Base-by-base conservation (phyloP, 2,888 invertebrate species). In the Eupithecia dodoneata region DNA sequence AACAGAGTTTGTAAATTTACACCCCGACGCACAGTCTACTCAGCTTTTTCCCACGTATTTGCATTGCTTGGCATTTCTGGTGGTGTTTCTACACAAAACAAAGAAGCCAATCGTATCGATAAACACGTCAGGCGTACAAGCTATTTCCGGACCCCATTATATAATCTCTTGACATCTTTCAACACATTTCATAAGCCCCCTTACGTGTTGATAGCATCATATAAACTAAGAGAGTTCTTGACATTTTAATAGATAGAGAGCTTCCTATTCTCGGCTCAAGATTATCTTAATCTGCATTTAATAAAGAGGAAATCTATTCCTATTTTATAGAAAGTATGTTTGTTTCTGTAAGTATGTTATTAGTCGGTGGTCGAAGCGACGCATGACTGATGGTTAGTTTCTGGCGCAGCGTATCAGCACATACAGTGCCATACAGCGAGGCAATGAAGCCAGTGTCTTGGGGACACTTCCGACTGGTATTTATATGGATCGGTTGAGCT, bases 141-240 rank as follows among this genome's bases (percentile, higher is more conserved):
- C 45, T 45, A 15, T 44, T 69, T 69, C 67, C 42, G 44, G 67
- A 67, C 13, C 44, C 42, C n/a, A 6, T 15, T n/a, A 44, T 44
- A 45, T 69, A 69, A 45, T 66, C 45, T n/a, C 45, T 69, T n/a
- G 44, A 69, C n/a, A 69, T 69, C 67, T 69, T 69, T 69, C 67
- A 69, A 69, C 67, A 45, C 67, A 69, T n/a, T 45, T 18, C 44
- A 18, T 69, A 69, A 45, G 45, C 45, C 4, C 4, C 7, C 18
- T 44, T 5, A 10, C 67, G 15, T 69, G 67, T 44, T 67, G 67
- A 67, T 69, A 45, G n/a, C 15, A 45, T 69, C 67, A 10, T 69
- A 42, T 15, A 44, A 69, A 69, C 42, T 69, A 4, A 10, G 67
- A 67, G 67, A 69, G 67, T 44, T 44, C 67, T 69, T 69, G 45